Evolutionary conservation across 2,888 invertebrate genomes (phyloP), one percentile per base, ranked within the genome.

Genomic region (Mylabris sibirica): DNA sequence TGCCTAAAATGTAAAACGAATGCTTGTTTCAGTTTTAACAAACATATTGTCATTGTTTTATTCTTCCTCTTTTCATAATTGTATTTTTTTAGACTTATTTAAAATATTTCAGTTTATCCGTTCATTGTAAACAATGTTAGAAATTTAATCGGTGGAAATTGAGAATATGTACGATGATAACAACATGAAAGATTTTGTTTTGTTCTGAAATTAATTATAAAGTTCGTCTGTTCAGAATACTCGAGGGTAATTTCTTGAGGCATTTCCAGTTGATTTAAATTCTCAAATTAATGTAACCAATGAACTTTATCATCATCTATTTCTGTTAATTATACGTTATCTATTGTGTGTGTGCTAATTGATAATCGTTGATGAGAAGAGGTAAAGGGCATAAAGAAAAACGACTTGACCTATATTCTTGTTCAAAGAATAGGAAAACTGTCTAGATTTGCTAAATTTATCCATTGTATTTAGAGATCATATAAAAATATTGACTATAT

Each of bases 211-310:
- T 44, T n/a, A 44, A 12, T 44, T 44, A 17, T 44, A 44, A 44
- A 20, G 6, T 57, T 57, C 24, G 24, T 24, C 12, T 4, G 24
- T 57, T 57, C 24, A 4, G 49, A 49, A 20, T 49, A 9, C 20
- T 49, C 2, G 2, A 4, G 1, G 12, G 24, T 57, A 57, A 57
- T 57, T 22, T 24, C 57, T 24, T 14, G 12, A 57, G 24, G 22
- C 14, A 24, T 57, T 57, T 57, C 57, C 57, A 57, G 9, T 57
- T 57, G 57, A 57, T 57, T 57, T 57, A 57, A 57, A 14, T 49
- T 20, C 6, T 49, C 20, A 20, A 49, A 20, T 49, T 5, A 20
- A 49, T 49, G 44, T 20, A 22, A 53, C 8, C 53, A 22, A 17
- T 53, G 22, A 57, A 57, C 24, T 12, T 53, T 53, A 49, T 53